A percentile compares a stretch with the other conserved stretches of the same genome.
These are phyloP conservation scores for Dicyrtoma fusca DNA, from an alignment of 2,888 invertebrate genomes.

Conservation along the genomic window DNA sequence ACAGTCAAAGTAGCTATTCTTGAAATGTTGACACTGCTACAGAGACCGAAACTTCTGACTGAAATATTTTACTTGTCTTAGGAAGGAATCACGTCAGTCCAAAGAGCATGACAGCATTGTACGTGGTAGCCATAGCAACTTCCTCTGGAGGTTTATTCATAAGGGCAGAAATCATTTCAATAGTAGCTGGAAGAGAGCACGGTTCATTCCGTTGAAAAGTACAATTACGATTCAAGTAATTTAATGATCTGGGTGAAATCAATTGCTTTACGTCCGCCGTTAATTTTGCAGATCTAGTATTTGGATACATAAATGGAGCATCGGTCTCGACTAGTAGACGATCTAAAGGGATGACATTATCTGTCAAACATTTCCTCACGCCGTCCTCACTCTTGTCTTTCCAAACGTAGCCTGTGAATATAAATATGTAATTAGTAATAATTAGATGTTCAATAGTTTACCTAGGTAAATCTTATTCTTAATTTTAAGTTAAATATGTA, in stretches of 20 bases:
- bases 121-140: slow-evolving; percentile 85
- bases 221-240: slow-evolving; percentile 84
- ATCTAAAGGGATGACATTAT: slow-evolving; percentile 79
- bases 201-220: slow-evolving; percentile 97
- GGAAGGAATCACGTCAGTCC: slow-evolving; percentile 64
- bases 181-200: slow-evolving; percentile 87
- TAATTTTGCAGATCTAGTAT: slow-evolving; percentile 88
- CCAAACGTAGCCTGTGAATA: slow-evolving; percentile 72
- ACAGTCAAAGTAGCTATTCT: no score
- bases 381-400: slow-evolving; percentile 93
- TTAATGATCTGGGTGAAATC: slow-evolving; percentile 81
- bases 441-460: no score
- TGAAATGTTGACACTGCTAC: no score
- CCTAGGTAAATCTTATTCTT: no score
- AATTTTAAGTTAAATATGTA: neutral
- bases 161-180: slow-evolving; percentile 93
- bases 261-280: slow-evolving; percentile 84
- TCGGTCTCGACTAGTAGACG: slow-evolving; percentile 87
- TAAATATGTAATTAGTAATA: neutral
- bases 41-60: no score
- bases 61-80: no score
- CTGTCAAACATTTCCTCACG: slow-evolving; percentile 78
- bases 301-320: slow-evolving; percentile 95
- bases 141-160: slow-evolving; percentile 78
- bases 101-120: slow-evolving; percentile 88